Evolutionary conservation across 2,113 vertebrate species (phyloP), one percentile per base, ranked within the genome.

Genomic region (Calidris pygmaea): DNA sequence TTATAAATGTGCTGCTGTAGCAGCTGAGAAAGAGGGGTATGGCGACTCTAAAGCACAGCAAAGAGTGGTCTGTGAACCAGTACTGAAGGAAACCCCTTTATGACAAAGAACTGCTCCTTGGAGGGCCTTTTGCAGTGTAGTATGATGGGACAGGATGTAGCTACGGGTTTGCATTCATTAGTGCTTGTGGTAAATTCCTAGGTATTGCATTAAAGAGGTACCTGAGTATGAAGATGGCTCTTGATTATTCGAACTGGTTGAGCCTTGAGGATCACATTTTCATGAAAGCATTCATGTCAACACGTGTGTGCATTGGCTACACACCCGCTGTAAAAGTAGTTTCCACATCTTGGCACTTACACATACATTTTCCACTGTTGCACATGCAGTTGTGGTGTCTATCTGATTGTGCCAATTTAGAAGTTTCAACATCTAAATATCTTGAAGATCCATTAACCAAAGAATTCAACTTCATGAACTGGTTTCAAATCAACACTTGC

Each of bases 251-350:
- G 53, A 5, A 32, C 53, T 82, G 48, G 5, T 43, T 75, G 70
- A 53, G 74, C 56, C 78, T 87, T 56, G 77, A 67, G 47, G 32
- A 70, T 75, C 66, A 52, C 35, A 48, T 67, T 91, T 90, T 34
- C 77, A 8, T 56, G 56, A 24, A 52, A 65, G 22, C 7, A 1
- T 50, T 73, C 39, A 7, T n/a, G 47, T 43, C 10, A 27, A n/a
- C 26, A 12, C 6, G 3, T 30, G n/a, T 1, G 0, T 71, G 14
- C 65, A 6, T 11, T 62, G 60, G 21, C 37, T 60, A 55, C 0
- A 0, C 23, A n/a, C 10, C 86, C 35, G 48, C 56, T 7, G 4
- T 3, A 39, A 43, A 12, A 37, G 52, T 2, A 10, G 6, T 55
- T 95, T 71, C n/a, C 70, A 56, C 37, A 22, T 55, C 56, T 71